Conservation (phyloP, 2,888 invertebrate genomes). For the Parnassius orleans region DNA sequence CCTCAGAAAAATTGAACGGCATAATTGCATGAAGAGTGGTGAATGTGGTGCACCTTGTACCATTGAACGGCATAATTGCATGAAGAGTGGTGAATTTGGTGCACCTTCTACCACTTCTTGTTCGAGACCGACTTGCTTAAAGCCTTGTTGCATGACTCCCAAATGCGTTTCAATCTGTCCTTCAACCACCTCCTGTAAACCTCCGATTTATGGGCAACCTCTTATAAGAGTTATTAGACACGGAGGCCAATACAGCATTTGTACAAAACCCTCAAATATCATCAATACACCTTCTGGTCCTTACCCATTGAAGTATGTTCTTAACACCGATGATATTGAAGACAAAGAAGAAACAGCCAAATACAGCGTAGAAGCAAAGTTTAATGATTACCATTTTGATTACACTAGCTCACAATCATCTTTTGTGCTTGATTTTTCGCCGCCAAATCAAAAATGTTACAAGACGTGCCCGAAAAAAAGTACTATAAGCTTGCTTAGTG, state of each 20-base stretch:
- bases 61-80: conserved; percentile 38
- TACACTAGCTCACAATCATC: conserved; percentile 70
- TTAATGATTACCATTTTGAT: conserved; percentile 69
- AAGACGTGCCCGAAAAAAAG: conserved; percentile 58
- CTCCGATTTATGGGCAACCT: conserved; percentile 45
- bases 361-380: conserved; percentile 70
- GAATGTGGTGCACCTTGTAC: conserved; percentile 50
- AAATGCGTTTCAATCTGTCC: conserved; percentile 48
- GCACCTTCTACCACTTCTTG: conserved; percentile 46
- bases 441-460: conserved; percentile 57
- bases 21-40: conserved; percentile 54
- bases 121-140: conserved; percentile 44
- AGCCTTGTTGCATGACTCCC: conserved; percentile 47
- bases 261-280: conserved; percentile 64
- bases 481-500: conserved; percentile 43
- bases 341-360: conserved; percentile 36
- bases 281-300: conserved; percentile 66
- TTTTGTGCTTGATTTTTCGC: conserved; percentile 68
- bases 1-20: conserved; percentile 61
- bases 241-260: conserved; percentile 64
- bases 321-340: conserved; percentile 46
- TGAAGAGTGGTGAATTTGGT: conserved; percentile 50
- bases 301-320: conserved; percentile 68
- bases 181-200: conserved; percentile 45
- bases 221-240: conserved; percentile 64